These are phyloP conservation scores for Channa striata DNA, from an alignment of 2,797 vertebrate species.

Conservation along the genomic window DNA sequence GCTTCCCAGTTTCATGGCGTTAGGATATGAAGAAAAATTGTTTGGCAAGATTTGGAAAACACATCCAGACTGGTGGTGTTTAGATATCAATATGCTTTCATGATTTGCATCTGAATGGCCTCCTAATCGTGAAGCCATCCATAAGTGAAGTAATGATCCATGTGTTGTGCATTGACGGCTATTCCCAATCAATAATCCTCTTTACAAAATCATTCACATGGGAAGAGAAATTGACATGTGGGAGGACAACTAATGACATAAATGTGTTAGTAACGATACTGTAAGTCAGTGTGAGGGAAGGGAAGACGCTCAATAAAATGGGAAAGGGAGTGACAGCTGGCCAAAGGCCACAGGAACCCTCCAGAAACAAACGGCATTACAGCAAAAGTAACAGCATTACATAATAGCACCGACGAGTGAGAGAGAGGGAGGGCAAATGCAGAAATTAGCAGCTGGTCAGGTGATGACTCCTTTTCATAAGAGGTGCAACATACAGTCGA, in stretches of 20 bases:
- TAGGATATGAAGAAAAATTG: no score
- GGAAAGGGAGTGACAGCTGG: constrained; percentile 16
- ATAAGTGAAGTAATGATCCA: constrained; percentile 45
- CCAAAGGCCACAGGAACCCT: constrained; percentile 13
- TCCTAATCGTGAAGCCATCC: constrained; percentile 4
- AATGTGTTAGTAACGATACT: constrained; percentile 46
- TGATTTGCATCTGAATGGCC: background rate
- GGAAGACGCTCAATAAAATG: constrained; percentile 5
- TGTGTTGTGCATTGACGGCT: constrained; percentile 22
- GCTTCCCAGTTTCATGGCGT: background rate
- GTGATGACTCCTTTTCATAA: no score
- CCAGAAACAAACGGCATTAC: constrained; percentile 29
- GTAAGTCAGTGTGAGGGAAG: constrained; percentile 25
- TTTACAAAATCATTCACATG: constrained; percentile 19
- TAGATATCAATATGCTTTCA: background rate
- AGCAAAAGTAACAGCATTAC: constrained; percentile 26
- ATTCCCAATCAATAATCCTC: constrained; percentile 40
- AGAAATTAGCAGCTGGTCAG: background rate
- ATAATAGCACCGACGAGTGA: background rate
- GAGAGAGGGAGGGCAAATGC: background rate
- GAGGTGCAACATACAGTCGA: background rate
- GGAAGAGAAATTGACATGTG: constrained; percentile 28
- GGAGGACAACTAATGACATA: constrained; percentile 35
- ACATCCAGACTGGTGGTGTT: background rate
- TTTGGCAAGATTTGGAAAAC: no score